Conservation (phyloP, 2,113 vertebrate species). For the Theropithecus gelada region DNA sequence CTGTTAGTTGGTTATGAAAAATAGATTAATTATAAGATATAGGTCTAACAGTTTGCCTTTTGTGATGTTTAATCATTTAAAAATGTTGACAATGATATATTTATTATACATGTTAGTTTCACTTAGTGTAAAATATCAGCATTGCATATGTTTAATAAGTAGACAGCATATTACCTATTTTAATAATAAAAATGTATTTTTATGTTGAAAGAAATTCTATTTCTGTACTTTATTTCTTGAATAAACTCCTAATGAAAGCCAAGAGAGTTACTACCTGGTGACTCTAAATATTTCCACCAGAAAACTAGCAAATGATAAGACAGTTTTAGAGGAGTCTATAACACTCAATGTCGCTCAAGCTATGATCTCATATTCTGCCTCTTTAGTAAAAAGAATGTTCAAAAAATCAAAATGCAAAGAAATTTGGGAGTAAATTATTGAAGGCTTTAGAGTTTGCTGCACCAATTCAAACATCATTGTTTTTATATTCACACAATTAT, state of each 20-base stretch:
- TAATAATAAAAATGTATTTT: conserved; percentile 24
- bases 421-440: conserved; percentile 5
- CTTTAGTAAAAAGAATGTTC: conserved; percentile 20
- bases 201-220: conserved; percentile 55
- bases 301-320: conserved; percentile 49
- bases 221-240: conserved; percentile 21
- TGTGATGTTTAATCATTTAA: conserved; percentile 28
- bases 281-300: conserved; percentile 40
- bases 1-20: conserved; percentile 48
- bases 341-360: conserved; percentile 1
- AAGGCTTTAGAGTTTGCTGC: neutral
- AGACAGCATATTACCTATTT: neutral
- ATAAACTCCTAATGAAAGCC: conserved; percentile 31
- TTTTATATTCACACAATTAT: neutral
- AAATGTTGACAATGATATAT: conserved; percentile 51
- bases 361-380: neutral
- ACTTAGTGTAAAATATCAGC: conserved; percentile 41
- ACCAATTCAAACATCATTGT: conserved; percentile 4
- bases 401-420: neutral
- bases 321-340: conserved; percentile 53
- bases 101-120: conserved; percentile 63
- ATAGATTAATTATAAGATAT: conserved; percentile 32
- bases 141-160: conserved; percentile 25
- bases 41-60: conserved; percentile 63
- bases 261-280: conserved; percentile 42